Percentiles rank a stretch among this genome's conserved stretches.
Conservation (phyloP, 2,797 vertebrate genomes). For the Lepidocolaptes lacrymiger region DNA sequence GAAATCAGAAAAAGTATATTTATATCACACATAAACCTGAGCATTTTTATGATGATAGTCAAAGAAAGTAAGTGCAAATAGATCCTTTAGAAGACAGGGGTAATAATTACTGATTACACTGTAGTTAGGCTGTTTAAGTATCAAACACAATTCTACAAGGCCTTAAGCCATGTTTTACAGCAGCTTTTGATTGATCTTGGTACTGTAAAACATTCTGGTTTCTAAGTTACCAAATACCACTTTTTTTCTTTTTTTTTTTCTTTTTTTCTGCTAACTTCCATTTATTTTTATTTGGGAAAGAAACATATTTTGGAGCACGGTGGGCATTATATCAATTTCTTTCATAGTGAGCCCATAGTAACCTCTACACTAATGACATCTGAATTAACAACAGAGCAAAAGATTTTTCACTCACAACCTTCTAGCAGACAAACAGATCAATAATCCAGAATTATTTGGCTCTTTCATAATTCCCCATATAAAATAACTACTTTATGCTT, state of each 20-base stretch:
- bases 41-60: not conserved
- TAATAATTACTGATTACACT: conserved; percentile 34
- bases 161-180: not conserved
- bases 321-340: conserved; percentile 1
- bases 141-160: not conserved
- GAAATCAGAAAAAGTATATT: not conserved
- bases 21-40: not conserved
- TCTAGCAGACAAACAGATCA: conserved; percentile 24
- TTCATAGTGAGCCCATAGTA: not conserved
- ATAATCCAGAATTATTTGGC: conserved; percentile 45
- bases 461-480: conserved; percentile 24
- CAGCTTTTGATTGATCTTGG: conserved; percentile 16
- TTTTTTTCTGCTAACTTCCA: not conserved
- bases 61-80: not conserved
- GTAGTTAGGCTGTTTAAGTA: not conserved
- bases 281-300: conserved; percentile 31
- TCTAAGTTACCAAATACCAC: not conserved
- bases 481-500: conserved; percentile 37
- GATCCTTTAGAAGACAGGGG: not conserved
- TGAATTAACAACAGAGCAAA: conserved; percentile 39
- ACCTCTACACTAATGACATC: not conserved
- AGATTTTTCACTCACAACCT: conserved; percentile 38
- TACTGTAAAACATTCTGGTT: conserved; percentile 2
- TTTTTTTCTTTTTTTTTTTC: not conserved
- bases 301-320: not conserved